A percentile compares a stretch with the other conserved stretches of the same genome.
These are phyloP conservation scores for Manacus vitellinus DNA, from an alignment of 2,113 vertebrate genomes.

Conservation along the genomic window DNA sequence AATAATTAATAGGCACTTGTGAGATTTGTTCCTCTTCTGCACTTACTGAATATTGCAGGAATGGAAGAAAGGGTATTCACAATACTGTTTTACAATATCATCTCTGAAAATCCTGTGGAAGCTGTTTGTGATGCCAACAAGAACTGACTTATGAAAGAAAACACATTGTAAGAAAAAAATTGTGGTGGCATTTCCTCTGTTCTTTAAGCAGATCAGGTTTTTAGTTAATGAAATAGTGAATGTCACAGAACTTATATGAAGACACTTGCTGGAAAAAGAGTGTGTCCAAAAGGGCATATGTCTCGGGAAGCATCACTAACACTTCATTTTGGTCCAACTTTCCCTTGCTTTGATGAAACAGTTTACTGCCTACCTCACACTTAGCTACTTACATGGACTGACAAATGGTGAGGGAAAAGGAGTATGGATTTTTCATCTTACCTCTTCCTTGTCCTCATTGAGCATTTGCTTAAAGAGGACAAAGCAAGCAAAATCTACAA, in stretches of 20 bases:
- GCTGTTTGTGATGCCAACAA: background rate
- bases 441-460: background rate
- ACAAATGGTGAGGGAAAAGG: background rate
- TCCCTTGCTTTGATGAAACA: background rate
- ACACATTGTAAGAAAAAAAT: background rate
- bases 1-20: background rate
- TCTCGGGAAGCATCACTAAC: background rate
- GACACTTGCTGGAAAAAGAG: background rate
- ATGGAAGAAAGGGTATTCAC: background rate
- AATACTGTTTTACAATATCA: background rate
- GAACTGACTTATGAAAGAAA: background rate
- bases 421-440: background rate
- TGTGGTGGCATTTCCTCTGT: background rate
- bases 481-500: background rate
- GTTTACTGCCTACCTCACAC: background rate
- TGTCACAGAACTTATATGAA: background rate
- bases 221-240: background rate
- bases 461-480: background rate
- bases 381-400: accelerated
- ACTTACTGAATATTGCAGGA: background rate
- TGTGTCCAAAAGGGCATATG: background rate
- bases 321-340: background rate
- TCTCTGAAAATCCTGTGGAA: background rate
- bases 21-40: background rate
- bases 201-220: background rate